Percentiles rank a stretch among this genome's conserved stretches.
Conservation (phyloP, 30 jellyfish, hydroid and myxozoan genomes). For the Phacellophora camtschatica region DNA sequence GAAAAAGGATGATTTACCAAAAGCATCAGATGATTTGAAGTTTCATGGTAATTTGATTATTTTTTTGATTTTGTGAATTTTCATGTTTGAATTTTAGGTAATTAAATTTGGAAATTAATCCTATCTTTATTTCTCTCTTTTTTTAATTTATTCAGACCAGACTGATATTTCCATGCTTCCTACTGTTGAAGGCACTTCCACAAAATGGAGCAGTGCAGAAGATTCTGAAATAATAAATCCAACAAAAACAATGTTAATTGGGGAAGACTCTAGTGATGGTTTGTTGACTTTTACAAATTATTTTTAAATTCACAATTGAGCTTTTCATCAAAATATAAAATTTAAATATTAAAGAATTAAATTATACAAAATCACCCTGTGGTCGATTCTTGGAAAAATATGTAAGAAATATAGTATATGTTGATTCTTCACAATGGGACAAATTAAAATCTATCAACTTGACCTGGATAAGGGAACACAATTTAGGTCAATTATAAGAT, state of each 20-base stretch:
- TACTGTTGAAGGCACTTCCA: neutral
- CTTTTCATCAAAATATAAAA: neutral
- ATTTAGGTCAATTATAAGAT: too few relatives aligned
- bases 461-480: too few relatives aligned
- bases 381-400: too few relatives aligned
- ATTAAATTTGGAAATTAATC: neutral
- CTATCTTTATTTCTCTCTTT: neutral
- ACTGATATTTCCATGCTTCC: constrained; percentile 51
- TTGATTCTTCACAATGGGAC: too few relatives aligned
- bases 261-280: constrained; percentile 65
- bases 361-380: too few relatives aligned
- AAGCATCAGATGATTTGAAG: constrained; percentile 42
- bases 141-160: neutral
- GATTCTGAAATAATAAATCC: neutral
- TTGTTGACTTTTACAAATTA: neutral
- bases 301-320: neutral
- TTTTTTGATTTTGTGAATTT: neutral
- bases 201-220: neutral
- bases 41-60: constrained; percentile 73
- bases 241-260: constrained; percentile 23
- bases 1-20: constrained; percentile 28
- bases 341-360: neutral
- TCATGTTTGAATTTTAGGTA: neutral
- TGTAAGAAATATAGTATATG: too few relatives aligned
- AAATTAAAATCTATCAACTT: too few relatives aligned